Evolutionary conservation across 2,113 vertebrate genomes (phyloP).

Genomic region (Ciconia maguari): DNA sequence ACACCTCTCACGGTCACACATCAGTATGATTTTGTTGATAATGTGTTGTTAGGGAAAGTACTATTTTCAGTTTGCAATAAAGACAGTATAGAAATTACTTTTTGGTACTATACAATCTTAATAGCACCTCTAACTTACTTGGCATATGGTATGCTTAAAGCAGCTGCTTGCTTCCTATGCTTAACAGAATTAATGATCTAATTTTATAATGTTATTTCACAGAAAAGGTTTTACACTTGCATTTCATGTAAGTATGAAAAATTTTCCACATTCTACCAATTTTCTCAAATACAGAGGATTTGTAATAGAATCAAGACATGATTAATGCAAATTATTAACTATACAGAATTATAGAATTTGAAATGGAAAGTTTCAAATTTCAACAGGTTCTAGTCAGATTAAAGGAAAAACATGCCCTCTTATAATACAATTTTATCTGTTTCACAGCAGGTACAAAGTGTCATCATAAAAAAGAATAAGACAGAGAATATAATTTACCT

Average conservation of each 20-base stretch:
- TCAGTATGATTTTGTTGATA: neutral
- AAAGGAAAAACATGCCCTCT: neutral
- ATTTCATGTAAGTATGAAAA: neutral
- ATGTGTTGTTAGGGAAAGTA: neutral
- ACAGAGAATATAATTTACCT: neutral
- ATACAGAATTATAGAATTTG: neutral
- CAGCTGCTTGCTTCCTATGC: slow-evolving; percentile 24
- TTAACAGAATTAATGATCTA: slow-evolving; percentile 58
- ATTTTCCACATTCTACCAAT: neutral
- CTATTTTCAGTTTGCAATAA: neutral
- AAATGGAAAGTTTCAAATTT: neutral
- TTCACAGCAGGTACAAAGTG: neutral
- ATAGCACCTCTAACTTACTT: slow-evolving; percentile 15
- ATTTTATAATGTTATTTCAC: slow-evolving; percentile 52
- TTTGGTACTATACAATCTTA: slow-evolving; percentile 28
- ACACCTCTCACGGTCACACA: neutral
- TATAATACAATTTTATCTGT: neutral
- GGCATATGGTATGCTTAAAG: slow-evolving; percentile 37
- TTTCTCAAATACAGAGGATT: neutral
- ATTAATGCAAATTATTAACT: neutral
- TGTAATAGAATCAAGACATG: neutral
- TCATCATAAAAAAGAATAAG: neutral
- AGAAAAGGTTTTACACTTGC: slow-evolving; percentile 16
- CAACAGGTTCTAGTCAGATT: neutral
- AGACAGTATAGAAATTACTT: slow-evolving; percentile 17